Percentiles rank a stretch among this genome's conserved stretches.
These are phyloP conservation scores for Cheilosia impressa DNA, from an alignment of 2,888 invertebrate genomes.

Conservation along the genomic window DNA sequence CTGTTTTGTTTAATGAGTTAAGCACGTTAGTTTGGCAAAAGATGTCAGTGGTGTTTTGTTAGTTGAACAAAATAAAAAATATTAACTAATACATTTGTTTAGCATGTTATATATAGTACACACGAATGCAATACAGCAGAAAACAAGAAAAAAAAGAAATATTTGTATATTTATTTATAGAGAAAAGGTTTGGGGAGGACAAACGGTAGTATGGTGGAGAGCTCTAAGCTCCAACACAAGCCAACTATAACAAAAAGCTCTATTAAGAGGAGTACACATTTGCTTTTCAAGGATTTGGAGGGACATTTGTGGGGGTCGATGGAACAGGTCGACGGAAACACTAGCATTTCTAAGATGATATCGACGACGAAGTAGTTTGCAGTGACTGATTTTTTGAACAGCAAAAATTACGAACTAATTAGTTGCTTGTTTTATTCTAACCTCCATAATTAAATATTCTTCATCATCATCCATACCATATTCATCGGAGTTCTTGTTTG, in stretches of 20 bases:
- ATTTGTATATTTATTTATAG: neutral
- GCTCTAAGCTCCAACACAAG: conserved; percentile 52
- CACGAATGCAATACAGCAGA: conserved; percentile 56
- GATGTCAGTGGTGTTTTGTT: conserved; percentile 44
- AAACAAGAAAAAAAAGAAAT: conserved; percentile 3
- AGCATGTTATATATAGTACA: conserved; percentile 26
- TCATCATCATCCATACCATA: conserved; percentile 82
- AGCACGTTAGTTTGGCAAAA: conserved; percentile 47
- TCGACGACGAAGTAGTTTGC: conserved; percentile 53
- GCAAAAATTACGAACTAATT: conserved; percentile 46
- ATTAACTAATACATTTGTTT: conserved; percentile 12
- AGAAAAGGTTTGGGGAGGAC: conserved; percentile 1
- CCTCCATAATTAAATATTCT: conserved; percentile 83
- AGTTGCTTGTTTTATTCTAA: conserved; percentile 78
- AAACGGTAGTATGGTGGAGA: conserved; percentile 22
- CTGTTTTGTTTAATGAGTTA: conserved; percentile 47
- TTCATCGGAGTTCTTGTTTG: conserved; percentile 78
- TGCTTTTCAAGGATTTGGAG: conserved; percentile 29
- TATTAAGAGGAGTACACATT: conserved; percentile 31
- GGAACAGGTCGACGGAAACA: conserved; percentile 12
- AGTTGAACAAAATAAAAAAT: conserved; percentile 21
- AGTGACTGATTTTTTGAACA: conserved; percentile 38
- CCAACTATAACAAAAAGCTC: conserved; percentile 46
- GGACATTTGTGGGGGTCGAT: neutral
- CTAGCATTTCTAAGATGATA: conserved; percentile 61